phyloP scores from a whole-genome alignment of 2,113 vertebrate genomes.

The Delphinapterus leucas region DNA sequence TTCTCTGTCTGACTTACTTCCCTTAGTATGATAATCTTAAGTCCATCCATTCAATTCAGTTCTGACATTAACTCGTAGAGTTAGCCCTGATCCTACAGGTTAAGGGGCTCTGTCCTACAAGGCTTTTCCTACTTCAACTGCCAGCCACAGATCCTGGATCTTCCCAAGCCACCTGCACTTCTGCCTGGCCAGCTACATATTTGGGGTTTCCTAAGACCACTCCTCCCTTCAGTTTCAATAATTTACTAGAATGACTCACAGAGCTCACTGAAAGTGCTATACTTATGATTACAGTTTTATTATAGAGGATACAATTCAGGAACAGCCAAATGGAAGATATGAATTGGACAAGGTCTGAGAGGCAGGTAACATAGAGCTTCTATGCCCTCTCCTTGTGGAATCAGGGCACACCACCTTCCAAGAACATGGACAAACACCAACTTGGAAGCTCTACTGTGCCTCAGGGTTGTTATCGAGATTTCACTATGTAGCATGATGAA shows the following conservation, averaged over 20 bases:
- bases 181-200: neutral
- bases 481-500: neutral
- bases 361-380: neutral
- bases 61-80: neutral
- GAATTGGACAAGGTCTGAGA: neutral
- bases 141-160: neutral
- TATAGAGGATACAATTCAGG: neutral
- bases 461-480: neutral
- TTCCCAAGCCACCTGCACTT: neutral
- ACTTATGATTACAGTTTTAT: neutral
- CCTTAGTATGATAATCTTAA: no score
- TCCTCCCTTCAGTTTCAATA: neutral
- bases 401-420: neutral
- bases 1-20: no score
- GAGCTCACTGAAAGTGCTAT: neutral
- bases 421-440: neutral
- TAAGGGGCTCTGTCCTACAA: neutral
- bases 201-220: neutral
- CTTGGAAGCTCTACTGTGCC: neutral
- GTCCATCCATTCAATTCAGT: neutral
- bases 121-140: neutral
- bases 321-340: neutral
- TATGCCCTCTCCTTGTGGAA: neutral
- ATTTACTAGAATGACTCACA: neutral
- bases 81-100: neutral